Percentiles rank a stretch among this genome's conserved stretches.
phyloP scores from a whole-genome alignment of 2,888 invertebrate genomes.

The Teleiodes luculella region DNA sequence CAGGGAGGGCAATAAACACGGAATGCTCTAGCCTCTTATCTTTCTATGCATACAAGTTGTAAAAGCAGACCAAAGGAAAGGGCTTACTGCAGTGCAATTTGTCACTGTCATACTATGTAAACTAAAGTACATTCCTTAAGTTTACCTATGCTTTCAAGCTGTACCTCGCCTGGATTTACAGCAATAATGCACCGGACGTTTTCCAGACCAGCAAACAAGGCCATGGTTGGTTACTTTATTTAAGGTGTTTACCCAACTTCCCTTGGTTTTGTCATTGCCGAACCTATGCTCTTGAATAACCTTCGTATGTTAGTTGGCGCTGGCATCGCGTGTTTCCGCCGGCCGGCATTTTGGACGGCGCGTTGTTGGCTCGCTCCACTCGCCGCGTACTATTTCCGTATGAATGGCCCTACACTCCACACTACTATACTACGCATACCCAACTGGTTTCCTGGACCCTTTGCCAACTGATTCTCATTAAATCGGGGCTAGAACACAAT shows the following conservation, averaged over 20 bases:
- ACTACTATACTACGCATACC: constrained; percentile 16
- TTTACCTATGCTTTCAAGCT: no score
- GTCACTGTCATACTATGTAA: constrained; percentile 23
- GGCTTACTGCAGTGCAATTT: constrained; percentile 30
- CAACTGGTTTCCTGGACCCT: constrained; percentile 45
- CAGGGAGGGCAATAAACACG: neutral
- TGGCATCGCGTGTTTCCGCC: neutral
- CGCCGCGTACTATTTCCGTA: constrained; percentile 51
- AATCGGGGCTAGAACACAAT: constrained; percentile 5
- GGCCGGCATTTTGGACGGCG: neutral
- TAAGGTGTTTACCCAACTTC: no score
- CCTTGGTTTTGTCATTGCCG: neutral
- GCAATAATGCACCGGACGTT: no score
- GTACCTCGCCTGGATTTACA: no score
- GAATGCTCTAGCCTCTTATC: constrained; percentile 16
- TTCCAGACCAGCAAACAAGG: no score
- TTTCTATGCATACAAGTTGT: neutral
- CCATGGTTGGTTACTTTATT: no score
- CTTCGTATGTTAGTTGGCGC: neutral
- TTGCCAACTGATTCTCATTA: constrained; percentile 33
- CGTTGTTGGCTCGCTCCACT: constrained; percentile 20
- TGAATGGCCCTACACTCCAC: constrained; percentile 45
- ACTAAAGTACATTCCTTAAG: no score
- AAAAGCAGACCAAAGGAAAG: no score
- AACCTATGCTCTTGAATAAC: neutral